Conservation (phyloP, 92 coral and sea anemone species). For the Paramuricea clavata region DNA sequence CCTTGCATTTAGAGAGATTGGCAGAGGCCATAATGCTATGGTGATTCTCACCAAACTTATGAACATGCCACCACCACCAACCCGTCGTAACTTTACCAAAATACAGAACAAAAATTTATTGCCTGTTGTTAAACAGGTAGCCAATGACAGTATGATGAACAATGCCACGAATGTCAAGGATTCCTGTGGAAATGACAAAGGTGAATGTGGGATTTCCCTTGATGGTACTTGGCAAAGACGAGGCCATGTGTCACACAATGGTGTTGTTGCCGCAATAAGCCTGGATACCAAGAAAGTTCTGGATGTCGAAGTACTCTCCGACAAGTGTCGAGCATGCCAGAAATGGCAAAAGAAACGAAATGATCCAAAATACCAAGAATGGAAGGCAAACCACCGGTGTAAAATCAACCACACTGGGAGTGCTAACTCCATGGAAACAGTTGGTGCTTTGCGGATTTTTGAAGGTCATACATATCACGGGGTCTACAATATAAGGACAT, state of each 20-base stretch:
- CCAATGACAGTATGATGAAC: background rate
- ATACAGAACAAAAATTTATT: background rate
- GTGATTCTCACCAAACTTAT: background rate
- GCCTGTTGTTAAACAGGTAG: background rate
- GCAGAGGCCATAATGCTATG: background rate
- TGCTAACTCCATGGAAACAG: background rate
- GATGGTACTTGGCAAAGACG: background rate
- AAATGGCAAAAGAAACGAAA: background rate
- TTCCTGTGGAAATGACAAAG: background rate
- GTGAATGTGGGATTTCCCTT: background rate
- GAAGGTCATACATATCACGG: background rate
- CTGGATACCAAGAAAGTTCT: background rate
- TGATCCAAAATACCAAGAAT: background rate
- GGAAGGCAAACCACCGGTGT: conserved; percentile 21
- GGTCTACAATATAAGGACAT: conserved; percentile 13
- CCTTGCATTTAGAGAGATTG: background rate
- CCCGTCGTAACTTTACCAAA: background rate
- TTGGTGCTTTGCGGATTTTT: conserved; percentile 14
- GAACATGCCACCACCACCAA: background rate
- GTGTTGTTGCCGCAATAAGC: background rate
- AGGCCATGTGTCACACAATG: background rate
- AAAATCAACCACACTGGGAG: conserved; percentile 17
- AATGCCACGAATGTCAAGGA: background rate
- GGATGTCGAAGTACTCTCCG: background rate
- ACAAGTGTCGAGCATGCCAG: background rate